Conservation (phyloP, 2,888 invertebrate genomes). For the Mechanitis mazaeus region DNA sequence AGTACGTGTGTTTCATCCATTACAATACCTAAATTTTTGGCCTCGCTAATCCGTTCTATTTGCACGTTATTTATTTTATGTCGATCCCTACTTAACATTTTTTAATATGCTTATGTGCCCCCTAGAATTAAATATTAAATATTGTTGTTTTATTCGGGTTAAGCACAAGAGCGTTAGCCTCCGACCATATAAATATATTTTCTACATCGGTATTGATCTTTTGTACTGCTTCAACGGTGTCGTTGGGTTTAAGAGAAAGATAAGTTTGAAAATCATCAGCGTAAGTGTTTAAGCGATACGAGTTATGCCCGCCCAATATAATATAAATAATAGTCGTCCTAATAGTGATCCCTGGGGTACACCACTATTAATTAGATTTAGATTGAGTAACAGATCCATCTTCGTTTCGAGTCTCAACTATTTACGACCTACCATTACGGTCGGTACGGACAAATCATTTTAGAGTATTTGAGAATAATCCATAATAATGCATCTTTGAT, state of each 20-base stretch:
- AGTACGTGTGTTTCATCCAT: slow-evolving; percentile 12
- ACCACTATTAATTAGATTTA: no score
- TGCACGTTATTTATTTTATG: slow-evolving; percentile 1
- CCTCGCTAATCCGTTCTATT: slow-evolving; percentile 6
- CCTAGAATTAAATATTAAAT: slow-evolving; percentile 5
- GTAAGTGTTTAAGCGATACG: neutral
- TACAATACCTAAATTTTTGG: slow-evolving; percentile 10
- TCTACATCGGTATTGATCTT: neutral
- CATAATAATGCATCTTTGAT: no score
- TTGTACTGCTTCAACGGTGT: neutral
- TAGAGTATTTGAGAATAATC: no score
- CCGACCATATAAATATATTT: neutral
- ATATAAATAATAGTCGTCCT: no score
- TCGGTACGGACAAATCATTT: no score
- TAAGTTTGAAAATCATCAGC: slow-evolving; percentile 5
- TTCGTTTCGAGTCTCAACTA: no score
- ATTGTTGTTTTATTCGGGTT: slow-evolving; percentile 4
- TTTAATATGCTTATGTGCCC: neutral
- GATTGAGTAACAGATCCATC: no score
- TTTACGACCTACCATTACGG: no score
- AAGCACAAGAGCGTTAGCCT: neutral
- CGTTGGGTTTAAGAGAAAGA: neutral
- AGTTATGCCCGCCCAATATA: no score
- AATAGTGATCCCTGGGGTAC: no score
- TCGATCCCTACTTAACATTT: neutral